Percentiles rank a stretch among this genome's conserved stretches.
Evolutionary conservation across 2,797 vertebrate species (phyloP).

Genomic region (Danio albolineatus): DNA sequence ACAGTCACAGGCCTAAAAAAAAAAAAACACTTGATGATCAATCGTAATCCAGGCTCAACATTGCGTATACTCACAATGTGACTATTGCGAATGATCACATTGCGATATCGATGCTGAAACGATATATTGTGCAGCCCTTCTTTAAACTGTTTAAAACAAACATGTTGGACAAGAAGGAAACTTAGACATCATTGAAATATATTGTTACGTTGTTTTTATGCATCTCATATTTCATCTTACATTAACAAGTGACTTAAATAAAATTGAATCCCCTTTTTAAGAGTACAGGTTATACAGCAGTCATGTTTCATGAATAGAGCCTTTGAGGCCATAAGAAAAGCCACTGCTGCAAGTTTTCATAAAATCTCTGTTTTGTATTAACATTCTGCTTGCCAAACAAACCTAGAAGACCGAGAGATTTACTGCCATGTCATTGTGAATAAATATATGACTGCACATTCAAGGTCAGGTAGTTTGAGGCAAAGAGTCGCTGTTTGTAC

Average conservation of each 20-base stretch:
- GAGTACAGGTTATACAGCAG: background rate
- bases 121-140: too few relatives aligned
- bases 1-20: too few relatives aligned
- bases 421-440: slow-evolving; percentile 63
- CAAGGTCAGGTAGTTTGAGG: slow-evolving; percentile 11
- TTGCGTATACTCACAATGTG: too few relatives aligned
- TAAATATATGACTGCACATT: slow-evolving; percentile 43
- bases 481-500: slow-evolving; percentile 14
- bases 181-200: background rate
- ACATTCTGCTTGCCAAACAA: slow-evolving; percentile 49
- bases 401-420: slow-evolving; percentile 66
- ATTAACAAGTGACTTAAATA: background rate
- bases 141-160: background rate
- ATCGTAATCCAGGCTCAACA: too few relatives aligned
- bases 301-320: background rate
- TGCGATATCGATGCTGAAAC: too few relatives aligned
- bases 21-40: too few relatives aligned
- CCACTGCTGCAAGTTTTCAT: background rate
- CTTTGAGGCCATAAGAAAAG: slow-evolving; percentile 20
- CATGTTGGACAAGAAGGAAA: background rate
- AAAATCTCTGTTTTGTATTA: slow-evolving; percentile 26
- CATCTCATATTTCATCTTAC: background rate
- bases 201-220: background rate
- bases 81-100: too few relatives aligned
- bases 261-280: background rate